Evolutionary conservation across 2,113 vertebrate species (phyloP), one percentile per base, ranked within the genome.

Genomic region (Baryphthengus martii): DNA sequence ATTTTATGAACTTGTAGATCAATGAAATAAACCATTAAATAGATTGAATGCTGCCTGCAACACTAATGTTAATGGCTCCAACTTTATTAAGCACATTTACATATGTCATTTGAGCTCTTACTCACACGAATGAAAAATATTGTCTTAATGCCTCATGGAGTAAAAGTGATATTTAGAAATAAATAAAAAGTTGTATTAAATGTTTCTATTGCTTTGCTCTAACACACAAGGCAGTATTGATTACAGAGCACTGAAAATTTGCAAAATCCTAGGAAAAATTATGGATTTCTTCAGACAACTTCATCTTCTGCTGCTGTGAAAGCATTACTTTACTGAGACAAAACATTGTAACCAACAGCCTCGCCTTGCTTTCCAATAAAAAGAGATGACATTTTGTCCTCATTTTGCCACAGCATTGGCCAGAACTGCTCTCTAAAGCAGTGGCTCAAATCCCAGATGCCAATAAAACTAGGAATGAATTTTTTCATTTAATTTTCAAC

Each of bases 401-500:
- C 40, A 13, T 68, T 88, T 50, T 70, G n/a, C 39, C 13, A 70
- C 17, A 26, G 17, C 52, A 55, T 70, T 87, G 90, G 28, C 55
- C 50, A 89, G 40, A n/a, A 39, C 29, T 28, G 42, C 50, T 79
- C 20, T 81, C 77, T 83, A 86, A 76, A 85, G 45, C 31, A 61
- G 24, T 71, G 73, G 39, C 85, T 86, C 17, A 24, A 20, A 53
- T 89, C 83, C 87, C 90, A 44, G 10, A 67, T 93, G 50, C 44
- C 71, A 75, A 55, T 90, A 83, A 88, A 82, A 82, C 19, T 85
- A 92, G 71, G 67, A 83, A 91, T 89, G 16, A 93, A 73, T 88
- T 29, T 31, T 84, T 94, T 76, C 8, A 55, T 93, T 94, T 86
- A 86, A 72, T 94, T 96, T 96, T 86, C 55, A 96, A 35, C 49